Evolutionary conservation across 1,140 invertebrate species (phyloP).

Genomic region (Hycleus cichorii): DNA sequence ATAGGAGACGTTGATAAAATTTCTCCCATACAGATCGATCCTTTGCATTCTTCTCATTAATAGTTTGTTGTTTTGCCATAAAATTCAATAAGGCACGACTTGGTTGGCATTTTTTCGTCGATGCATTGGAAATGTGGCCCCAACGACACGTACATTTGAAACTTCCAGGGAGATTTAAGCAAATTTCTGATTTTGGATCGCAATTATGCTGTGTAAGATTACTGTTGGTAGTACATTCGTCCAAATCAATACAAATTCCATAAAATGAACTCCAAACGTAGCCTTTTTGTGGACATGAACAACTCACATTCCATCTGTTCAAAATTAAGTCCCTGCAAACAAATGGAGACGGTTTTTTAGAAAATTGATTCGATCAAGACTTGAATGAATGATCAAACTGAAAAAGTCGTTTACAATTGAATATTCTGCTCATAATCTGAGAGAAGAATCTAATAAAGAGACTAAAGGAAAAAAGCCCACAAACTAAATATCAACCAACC

Average conservation of each 20-base stretch:
- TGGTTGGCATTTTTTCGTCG: constrained; percentile 25
- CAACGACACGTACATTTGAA: constrained; percentile 47
- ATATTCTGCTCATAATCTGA: too few relatives aligned
- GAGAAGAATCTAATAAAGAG: too few relatives aligned
- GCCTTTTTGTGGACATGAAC: constrained; percentile 45
- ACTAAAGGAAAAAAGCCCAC: too few relatives aligned
- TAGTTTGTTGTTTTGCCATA: neutral
- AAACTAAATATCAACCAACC: neutral
- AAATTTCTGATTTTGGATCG: constrained; percentile 40
- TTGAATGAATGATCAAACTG: too few relatives aligned
- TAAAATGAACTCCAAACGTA: constrained; percentile 51
- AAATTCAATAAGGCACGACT: constrained; percentile 18
- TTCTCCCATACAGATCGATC: neutral
- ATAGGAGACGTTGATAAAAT: neutral
- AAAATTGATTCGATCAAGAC: too few relatives aligned
- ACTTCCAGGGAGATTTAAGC: constrained; percentile 50
- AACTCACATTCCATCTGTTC: constrained; percentile 55
- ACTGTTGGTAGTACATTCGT: constrained; percentile 47
- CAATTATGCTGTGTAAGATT: constrained; percentile 40
- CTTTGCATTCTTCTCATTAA: neutral
- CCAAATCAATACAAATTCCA: constrained; percentile 55
- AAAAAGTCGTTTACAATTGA: too few relatives aligned
- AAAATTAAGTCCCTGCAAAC: constrained; percentile 41
- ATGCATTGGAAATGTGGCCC: constrained; percentile 40
- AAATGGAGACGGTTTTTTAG: too few relatives aligned